Evolutionary conservation across 2,888 invertebrate genomes (phyloP), one percentile per base, ranked within the genome.

Genomic region (Drosophila parthenogenetica): DNA sequence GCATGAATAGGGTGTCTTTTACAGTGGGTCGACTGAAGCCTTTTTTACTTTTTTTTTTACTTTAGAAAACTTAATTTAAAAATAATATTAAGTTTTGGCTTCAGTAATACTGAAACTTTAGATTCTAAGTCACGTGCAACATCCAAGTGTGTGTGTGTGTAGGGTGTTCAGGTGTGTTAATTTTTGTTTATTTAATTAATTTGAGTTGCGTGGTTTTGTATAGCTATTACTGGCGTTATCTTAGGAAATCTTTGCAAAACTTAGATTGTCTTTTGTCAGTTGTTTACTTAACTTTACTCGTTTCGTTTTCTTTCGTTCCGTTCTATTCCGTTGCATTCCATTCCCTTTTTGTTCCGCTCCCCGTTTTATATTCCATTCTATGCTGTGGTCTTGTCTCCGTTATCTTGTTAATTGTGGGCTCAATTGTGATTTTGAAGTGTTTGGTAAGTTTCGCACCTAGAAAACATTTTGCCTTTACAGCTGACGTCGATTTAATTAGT

Each of bases 391-490:
- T 40, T 1, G 42, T 46, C 29, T 43, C 37, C 40, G 88, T 77
- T 82, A 87, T 82, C 88, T 82, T 65, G 82, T 87, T 82, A 82
- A 82, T 82, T 82, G 82, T 85, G 76, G 82, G 72, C 67, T 39
- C 77, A 65, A 83, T 85, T 80, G 79, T 85, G 75, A 80, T 83
- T 81, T 77, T 81, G 63, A 79, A 82, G 83, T 86, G 83, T 63
- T 63, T 64, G 42, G 59, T 48, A 79, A 83, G 81, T 81, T 79
- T 86, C 80, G 80, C 83, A 82, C 83, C 83, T 77, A 54, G 40
- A 77, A 55, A 68, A 79, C 81, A 76, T 77, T 81, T 77, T 69
- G 64, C 71, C 22, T 42, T 50, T 61, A 32, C 53, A 67, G 58
- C 74, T 67, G 68, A 62, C 69, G 72, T 77, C 67, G 77, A 79